Evolutionary conservation across 2,113 vertebrate species (phyloP).

Genomic region (Hippocampus barbouri): DNA sequence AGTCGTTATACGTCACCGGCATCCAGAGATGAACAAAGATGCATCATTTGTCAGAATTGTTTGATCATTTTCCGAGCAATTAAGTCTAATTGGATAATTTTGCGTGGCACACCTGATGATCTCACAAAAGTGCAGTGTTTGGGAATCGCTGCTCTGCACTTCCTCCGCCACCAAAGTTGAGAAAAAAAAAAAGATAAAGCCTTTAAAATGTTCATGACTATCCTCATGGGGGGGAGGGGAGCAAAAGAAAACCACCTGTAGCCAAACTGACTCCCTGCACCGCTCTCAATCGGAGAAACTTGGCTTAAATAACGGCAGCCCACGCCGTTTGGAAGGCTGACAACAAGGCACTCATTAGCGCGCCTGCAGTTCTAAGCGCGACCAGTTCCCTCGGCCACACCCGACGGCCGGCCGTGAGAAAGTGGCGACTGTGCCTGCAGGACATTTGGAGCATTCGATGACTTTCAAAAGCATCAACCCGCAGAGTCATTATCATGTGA

Average conservation of each 20-base stretch:
- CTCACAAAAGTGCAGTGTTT: not conserved
- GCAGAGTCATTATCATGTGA: not conserved
- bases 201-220: slow-evolving; percentile 39
- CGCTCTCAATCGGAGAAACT: slow-evolving; percentile 43
- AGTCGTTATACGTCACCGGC: not conserved
- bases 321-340: slow-evolving; percentile 28
- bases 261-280: slow-evolving; percentile 43
- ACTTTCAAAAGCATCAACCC: not conserved
- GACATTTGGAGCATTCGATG: not conserved
- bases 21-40: too few species aligned
- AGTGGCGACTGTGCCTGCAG: slow-evolving; percentile 16
- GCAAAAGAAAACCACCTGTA: slow-evolving; percentile 35
- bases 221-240: not conserved
- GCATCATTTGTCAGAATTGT: not conserved
- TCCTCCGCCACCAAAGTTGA: slow-evolving; percentile 6
- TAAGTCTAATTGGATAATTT: not conserved
- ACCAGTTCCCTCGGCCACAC: slow-evolving; percentile 33
- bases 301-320: slow-evolving; percentile 47
- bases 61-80: not conserved
- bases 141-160: not conserved
- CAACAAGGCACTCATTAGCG: slow-evolving; percentile 51
- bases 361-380: slow-evolving; percentile 11
- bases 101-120: not conserved
- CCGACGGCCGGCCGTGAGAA: slow-evolving; percentile 13
- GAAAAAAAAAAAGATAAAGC: not conserved